Evolutionary conservation across 2,113 vertebrate genomes (phyloP).

Genomic region (Cyanoramphus novaezelandiae): DNA sequence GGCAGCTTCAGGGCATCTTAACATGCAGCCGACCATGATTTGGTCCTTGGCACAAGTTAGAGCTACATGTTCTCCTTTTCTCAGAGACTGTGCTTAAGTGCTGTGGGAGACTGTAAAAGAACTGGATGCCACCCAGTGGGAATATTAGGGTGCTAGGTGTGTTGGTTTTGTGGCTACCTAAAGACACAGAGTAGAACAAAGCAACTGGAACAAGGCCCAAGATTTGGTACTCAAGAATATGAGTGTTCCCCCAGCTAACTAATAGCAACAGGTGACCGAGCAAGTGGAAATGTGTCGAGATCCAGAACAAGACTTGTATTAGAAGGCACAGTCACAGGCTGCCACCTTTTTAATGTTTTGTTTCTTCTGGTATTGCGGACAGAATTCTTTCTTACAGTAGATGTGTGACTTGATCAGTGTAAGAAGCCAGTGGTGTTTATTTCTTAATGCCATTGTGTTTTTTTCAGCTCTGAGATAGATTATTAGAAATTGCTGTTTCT

Average conservation of each 20-base stretch:
- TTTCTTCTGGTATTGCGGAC: neutral
- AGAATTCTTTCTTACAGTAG: neutral
- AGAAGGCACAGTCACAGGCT: neutral
- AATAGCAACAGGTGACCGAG: neutral
- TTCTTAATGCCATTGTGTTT: neutral
- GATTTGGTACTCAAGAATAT: neutral
- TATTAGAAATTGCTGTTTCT: neutral
- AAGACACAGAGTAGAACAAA: neutral
- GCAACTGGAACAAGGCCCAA: neutral
- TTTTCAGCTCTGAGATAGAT: neutral
- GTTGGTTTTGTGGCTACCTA: neutral
- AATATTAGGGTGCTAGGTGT: neutral
- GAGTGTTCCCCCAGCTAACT: neutral
- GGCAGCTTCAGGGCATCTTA: neutral
- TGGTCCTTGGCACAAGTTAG: neutral
- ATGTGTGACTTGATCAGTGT: neutral
- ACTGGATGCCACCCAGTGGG: neutral
- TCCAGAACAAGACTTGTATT: neutral
- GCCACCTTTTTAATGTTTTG: neutral
- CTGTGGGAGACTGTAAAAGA: neutral
- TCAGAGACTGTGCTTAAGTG: neutral
- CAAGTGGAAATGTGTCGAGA: neutral
- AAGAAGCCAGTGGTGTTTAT: neutral
- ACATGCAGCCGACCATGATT: fast-evolving
- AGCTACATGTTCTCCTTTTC: neutral